Conservation (phyloP, 1,140 invertebrate genomes). For the Euura saliciscinereae region DNA sequence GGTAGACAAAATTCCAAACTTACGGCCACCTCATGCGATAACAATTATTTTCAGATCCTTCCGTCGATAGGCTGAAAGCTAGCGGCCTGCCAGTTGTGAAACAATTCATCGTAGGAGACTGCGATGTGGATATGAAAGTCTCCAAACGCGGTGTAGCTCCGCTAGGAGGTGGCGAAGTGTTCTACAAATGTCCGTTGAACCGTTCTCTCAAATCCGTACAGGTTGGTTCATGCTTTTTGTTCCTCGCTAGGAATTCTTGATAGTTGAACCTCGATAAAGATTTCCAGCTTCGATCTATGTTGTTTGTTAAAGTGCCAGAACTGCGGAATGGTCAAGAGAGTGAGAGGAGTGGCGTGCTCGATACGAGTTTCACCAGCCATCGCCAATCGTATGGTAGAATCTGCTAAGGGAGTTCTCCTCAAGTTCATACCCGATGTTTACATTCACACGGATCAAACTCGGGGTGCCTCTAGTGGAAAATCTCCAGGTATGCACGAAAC, state of each 20-base stretch:
- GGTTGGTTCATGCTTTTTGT: conserved; percentile 46
- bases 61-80: conserved; percentile 85
- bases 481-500: conserved; percentile 66
- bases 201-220: conserved; percentile 70
- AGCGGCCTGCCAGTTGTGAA: conserved; percentile 81
- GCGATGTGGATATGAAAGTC: conserved; percentile 87
- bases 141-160: conserved; percentile 83
- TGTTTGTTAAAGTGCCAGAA: conserved; percentile 69
- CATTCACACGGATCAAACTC: conserved; percentile 90
- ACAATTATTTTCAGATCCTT: conserved; percentile 66
- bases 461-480: conserved; percentile 84
- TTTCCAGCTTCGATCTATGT: neutral
- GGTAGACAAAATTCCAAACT: no score
- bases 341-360: conserved; percentile 88
- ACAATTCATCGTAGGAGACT: conserved; percentile 86
- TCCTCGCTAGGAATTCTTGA: neutral
- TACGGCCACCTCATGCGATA: neutral
- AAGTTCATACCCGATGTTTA: conserved; percentile 96
- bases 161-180: conserved; percentile 88
- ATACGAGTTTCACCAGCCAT: conserved; percentile 90
- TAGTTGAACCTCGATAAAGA: neutral
- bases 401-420: conserved; percentile 88
- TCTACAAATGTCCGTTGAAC: conserved; percentile 85
- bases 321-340: conserved; percentile 91
- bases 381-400: conserved; percentile 90